phyloP scores from a whole-genome alignment of 2,113 vertebrate genomes.

The Phyllostomus hastatus region DNA sequence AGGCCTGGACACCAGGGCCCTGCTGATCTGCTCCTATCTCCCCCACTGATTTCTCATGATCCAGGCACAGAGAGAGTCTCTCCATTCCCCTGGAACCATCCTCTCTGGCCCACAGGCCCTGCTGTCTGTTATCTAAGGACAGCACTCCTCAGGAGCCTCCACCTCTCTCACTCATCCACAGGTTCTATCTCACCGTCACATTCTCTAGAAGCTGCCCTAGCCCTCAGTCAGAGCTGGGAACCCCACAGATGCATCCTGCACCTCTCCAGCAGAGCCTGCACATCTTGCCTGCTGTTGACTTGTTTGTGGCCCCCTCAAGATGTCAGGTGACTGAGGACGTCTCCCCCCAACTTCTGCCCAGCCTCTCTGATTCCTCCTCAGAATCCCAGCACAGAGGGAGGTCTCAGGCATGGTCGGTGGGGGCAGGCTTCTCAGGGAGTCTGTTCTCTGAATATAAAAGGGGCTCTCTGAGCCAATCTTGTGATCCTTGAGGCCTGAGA shows the following conservation, averaged over 20 bases:
- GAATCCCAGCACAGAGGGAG: background rate
- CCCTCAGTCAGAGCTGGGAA: rapidly evolving
- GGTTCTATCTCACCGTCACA: background rate
- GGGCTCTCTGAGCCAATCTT: background rate
- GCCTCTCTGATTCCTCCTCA: background rate
- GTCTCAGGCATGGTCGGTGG: background rate
- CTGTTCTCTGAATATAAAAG: background rate
- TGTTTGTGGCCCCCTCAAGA: rapidly evolving
- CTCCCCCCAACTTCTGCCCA: rapidly evolving
- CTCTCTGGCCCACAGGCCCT: background rate
- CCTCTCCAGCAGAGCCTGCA: rapidly evolving
- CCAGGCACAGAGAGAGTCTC: background rate
- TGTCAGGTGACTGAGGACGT: background rate
- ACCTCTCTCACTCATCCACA: background rate
- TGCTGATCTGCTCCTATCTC: too few relatives aligned
- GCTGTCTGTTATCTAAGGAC: background rate
- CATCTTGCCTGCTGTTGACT: background rate
- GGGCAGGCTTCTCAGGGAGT: background rate
- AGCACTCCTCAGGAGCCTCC: background rate
- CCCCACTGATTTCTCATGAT: background rate
- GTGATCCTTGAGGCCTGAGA: background rate
- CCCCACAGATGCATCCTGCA: too few relatives aligned
- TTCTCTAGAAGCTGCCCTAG: background rate
- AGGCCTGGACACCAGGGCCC: background rate
- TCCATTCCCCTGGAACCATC: background rate